phyloP scores from a whole-genome alignment of 1,140 invertebrate species.

The Schlechtendalia chinensis region DNA sequence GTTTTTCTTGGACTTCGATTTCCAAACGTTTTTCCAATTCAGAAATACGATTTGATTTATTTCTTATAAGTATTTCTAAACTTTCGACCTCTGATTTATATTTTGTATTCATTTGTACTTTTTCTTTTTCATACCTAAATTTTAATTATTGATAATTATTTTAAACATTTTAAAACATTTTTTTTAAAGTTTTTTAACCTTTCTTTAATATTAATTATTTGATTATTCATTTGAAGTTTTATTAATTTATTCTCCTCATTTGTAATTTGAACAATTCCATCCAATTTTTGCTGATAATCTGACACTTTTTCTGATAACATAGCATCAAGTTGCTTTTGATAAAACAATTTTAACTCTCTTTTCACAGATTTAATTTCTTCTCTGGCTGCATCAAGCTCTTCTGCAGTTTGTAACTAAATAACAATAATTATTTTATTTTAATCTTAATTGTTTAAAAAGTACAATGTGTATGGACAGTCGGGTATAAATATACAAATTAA shows the following conservation, averaged over 20 bases:
- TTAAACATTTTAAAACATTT: not conserved
- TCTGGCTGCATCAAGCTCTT: conserved; percentile 27
- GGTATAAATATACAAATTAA: too few species aligned
- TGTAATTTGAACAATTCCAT: conserved; percentile 44
- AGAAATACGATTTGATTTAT: conserved; percentile 23
- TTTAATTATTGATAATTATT: not conserved
- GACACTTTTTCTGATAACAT: conserved; percentile 39
- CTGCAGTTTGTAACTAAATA: conserved; percentile 3
- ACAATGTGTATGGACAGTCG: too few species aligned
- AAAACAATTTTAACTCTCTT: conserved; percentile 32
- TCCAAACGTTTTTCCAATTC: conserved; percentile 25
- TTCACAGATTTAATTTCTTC: conserved; percentile 45
- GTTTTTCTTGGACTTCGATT: conserved; percentile 30
- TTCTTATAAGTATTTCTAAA: conserved; percentile 55
- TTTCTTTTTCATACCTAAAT: conserved; percentile 34
- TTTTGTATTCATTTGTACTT: not conserved
- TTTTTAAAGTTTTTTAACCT: not conserved
- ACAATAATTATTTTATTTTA: not conserved
- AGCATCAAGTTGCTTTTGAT: conserved; percentile 46
- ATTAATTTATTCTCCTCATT: conserved; percentile 47
- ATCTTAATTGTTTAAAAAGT: not conserved
- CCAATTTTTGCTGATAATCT: conserved; percentile 39
- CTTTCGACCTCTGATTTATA: conserved; percentile 54
- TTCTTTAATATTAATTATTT: conserved; percentile 29
- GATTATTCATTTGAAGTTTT: conserved; percentile 41